phyloP scores from a whole-genome alignment of 2,888 invertebrate genomes.

The Tuberolachnus salignus region DNA sequence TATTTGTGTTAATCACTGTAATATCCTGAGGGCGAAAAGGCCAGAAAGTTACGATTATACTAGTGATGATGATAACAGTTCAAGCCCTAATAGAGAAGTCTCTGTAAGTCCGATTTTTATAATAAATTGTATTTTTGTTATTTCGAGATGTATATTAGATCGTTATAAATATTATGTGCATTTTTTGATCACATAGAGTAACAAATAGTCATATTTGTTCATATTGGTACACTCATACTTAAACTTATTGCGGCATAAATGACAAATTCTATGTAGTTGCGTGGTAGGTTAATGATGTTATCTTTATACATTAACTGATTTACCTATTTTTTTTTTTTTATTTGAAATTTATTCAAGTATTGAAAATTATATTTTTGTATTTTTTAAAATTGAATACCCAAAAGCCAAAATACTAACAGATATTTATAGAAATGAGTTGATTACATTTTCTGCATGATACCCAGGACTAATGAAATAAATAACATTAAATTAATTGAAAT shows the following conservation, averaged over 20 bases:
- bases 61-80: conserved; percentile 78
- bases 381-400: too few species aligned
- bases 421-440: too few species aligned
- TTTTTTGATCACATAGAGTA: too few species aligned
- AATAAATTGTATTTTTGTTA: too few species aligned
- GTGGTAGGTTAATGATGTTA: conserved; percentile 8
- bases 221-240: not conserved
- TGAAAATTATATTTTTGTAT: not conserved
- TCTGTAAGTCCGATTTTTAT: conserved; percentile 19
- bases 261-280: not conserved
- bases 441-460: too few species aligned
- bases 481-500: too few species aligned
- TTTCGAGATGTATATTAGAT: too few species aligned
- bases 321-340: too few species aligned
- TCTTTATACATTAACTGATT: not conserved
- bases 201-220: not conserved
- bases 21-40: not conserved
- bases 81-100: conserved; percentile 62
- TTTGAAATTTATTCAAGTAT: not conserved
- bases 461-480: too few species aligned
- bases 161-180: too few species aligned
- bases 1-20: too few species aligned
- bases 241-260: not conserved
- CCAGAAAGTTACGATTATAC: conserved; percentile 69
- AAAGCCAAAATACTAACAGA: too few species aligned